Conservation (phyloP, 1,140 invertebrate genomes). For the Callitettix versicolor region DNA sequence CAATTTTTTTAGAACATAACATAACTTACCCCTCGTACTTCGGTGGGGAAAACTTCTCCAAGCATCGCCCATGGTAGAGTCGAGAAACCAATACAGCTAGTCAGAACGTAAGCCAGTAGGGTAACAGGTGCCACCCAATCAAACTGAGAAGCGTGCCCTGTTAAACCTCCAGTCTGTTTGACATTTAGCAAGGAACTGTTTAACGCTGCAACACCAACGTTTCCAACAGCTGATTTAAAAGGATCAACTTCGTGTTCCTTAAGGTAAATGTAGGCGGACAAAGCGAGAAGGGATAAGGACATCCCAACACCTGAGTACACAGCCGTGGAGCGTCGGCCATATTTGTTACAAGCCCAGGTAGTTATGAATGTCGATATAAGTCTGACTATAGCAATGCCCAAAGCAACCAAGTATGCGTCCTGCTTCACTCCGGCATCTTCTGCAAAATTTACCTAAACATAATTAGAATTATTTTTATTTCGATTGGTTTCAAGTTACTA, state of each 20-base stretch:
- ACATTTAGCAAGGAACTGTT: not conserved
- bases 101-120: slow-evolving; percentile 46
- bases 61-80: slow-evolving; percentile 62
- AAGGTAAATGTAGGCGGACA: slow-evolving; percentile 34
- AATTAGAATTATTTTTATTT: no score
- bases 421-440: slow-evolving; percentile 41
- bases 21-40: slow-evolving; percentile 44
- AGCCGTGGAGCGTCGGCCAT: slow-evolving; percentile 40
- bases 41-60: slow-evolving; percentile 58
- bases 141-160: slow-evolving; percentile 20
- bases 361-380: slow-evolving; percentile 41
- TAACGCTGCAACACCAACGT: no score
- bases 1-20: no score
- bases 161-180: not conserved
- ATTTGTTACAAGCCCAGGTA: slow-evolving; percentile 39
- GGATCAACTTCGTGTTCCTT: no score
- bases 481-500: no score
- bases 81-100: slow-evolving; percentile 48
- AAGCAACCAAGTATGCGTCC: slow-evolving; percentile 42
- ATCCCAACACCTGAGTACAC: slow-evolving; percentile 47
- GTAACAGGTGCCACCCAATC: slow-evolving; percentile 36
- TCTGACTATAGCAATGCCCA: slow-evolving; percentile 41
- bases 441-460: slow-evolving; percentile 44
- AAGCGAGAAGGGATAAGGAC: slow-evolving; percentile 40
- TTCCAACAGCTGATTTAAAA: no score